Evolutionary conservation across 2,888 invertebrate species (phyloP), one percentile per base, ranked within the genome.

Genomic region (Cerastis rubricosa): DNA sequence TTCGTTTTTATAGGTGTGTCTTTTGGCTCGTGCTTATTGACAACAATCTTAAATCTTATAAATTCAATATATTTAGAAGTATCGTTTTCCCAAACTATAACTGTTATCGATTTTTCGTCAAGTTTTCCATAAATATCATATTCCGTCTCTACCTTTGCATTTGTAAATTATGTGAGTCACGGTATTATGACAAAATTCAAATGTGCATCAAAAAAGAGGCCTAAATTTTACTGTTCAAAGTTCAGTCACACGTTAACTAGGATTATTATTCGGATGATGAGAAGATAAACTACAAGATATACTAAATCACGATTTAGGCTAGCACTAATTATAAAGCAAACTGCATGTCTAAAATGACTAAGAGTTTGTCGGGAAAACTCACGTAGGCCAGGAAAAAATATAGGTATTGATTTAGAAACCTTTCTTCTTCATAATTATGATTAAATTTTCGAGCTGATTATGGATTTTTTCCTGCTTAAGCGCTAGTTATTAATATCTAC

Each of bases 211-310:
- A 47, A 25, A 47, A 40, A n/a, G 40, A 40, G 43, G 25, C n/a
- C 54, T 9, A 17, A 14, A 66, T 72, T 45, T 67, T 17, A 19
- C 6, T 66, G 67, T 69, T 64, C 64, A 77, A 68, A 81, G 74
- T 83, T 71, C 17, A 74, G 74, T 72, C 19, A 68, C 51, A 77
- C 75, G 71, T 66, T 83, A 68, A 79, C 66, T 29, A 65, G 35
- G 74, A 68, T 80, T 71, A 71, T 74, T 77, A 78, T 64, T 66
- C 25, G 8, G 17, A 19, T 76, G 67, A 70, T 81, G 73, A 67
- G 59, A 76, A 69, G 79, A 77, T 80, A 81, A 83, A n/a, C n/a
- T n/a, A n/a, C n/a, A n/a, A n/a, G n/a, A 81, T 51, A 57, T 79
- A 64, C 73, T 83, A 78, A 78, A 73, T 29, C 80, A 85, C 75